These are phyloP conservation scores for Troides oblongomaculatus DNA, from an alignment of 2,888 invertebrate species.

Conservation along the genomic window DNA sequence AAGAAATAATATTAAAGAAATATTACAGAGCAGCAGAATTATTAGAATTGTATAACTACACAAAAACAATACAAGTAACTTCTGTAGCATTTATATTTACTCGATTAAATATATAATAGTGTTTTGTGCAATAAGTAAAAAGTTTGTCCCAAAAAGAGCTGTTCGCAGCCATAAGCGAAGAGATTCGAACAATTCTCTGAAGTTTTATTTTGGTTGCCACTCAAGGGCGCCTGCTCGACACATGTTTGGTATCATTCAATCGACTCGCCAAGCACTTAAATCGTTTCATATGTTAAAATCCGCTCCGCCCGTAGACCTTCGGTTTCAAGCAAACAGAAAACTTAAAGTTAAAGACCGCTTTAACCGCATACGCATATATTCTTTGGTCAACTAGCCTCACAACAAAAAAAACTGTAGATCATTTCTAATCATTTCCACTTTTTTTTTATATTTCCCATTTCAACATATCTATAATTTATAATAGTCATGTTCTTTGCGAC, in stretches of 20 bases:
- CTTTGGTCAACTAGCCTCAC: too few species aligned
- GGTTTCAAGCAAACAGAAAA: constrained; percentile 3
- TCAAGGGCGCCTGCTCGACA: constrained; percentile 24
- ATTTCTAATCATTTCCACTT: too few species aligned
- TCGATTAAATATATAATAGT: neutral
- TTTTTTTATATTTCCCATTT: too few species aligned
- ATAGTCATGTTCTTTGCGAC: too few species aligned
- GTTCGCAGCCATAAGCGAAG: neutral
- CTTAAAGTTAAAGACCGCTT: constrained; percentile 6
- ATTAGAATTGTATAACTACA: too few species aligned
- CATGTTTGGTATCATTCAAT: constrained; percentile 24
- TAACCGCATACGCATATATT: neutral
- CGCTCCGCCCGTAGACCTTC: constrained; percentile 7
- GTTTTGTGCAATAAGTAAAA: neutral
- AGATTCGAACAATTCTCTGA: constrained; percentile 1
- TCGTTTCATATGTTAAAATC: constrained; percentile 19
- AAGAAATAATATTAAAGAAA: too few species aligned
- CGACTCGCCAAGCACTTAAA: constrained; percentile 13
- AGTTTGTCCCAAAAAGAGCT: neutral
- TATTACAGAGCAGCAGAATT: too few species aligned
- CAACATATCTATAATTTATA: too few species aligned
- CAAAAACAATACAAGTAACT: neutral
- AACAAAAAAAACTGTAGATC: too few species aligned
- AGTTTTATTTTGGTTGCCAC: constrained; percentile 17
- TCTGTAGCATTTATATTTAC: neutral